A percentile compares a stretch with the other conserved stretches of the same genome.
These are phyloP conservation scores for Genyomyrus donnyi DNA, from an alignment of 2,113 vertebrate species.

Conservation along the genomic window DNA sequence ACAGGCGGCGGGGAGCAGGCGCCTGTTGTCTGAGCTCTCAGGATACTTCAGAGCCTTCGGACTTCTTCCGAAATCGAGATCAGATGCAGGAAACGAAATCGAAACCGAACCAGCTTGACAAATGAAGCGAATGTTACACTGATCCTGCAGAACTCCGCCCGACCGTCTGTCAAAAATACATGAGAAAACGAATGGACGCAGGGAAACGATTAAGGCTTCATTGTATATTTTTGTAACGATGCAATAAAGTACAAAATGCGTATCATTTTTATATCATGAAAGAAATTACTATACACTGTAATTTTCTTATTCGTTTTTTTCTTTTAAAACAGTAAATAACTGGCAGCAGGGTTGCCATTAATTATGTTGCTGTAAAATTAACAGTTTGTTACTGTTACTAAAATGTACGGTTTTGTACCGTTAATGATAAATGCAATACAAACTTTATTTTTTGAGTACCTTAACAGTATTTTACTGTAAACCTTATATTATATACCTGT, in stretches of 20 bases:
- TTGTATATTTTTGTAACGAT: too few species aligned
- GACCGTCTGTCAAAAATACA: background rate
- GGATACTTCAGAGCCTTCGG: background rate
- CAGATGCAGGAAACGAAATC: background rate
- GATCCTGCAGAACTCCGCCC: background rate
- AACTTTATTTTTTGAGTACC: background rate
- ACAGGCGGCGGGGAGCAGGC: background rate
- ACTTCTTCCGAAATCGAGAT: background rate
- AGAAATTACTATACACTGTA: too few species aligned
- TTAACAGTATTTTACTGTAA: too few species aligned
- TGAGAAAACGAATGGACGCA: background rate
- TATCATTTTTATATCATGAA: too few species aligned
- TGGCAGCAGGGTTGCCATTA: background rate
- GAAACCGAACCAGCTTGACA: background rate
- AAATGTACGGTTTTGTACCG: background rate
- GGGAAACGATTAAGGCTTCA: too few species aligned
- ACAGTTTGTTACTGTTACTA: background rate
- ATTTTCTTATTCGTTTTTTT: background rate
- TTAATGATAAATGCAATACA: background rate
- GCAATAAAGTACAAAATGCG: too few species aligned
- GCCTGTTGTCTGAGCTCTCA: background rate
- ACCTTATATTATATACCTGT: background rate
- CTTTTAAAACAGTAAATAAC: background rate
- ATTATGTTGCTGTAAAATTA: background rate
- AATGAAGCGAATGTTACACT: background rate